Evolutionary conservation across 2,113 vertebrate species (phyloP), one percentile per base, ranked within the genome.

Genomic region (human): DNA sequence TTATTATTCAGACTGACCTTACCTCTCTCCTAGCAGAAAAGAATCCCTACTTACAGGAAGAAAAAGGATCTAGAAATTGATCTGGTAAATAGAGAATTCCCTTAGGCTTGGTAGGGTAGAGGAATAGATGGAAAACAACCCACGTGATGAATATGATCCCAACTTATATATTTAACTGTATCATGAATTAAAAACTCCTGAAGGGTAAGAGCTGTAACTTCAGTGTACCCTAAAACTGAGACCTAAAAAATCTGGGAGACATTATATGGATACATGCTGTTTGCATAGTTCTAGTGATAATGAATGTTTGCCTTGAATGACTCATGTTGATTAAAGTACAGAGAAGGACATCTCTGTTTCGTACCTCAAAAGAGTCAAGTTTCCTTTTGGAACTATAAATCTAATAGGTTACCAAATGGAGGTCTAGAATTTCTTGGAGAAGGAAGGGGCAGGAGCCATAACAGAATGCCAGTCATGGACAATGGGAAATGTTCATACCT

Each of bases 281-380:
- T 78, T 92, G 35, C 27, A 40, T 40, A n/a, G 16, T 78, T 89
- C 66, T 52, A 68, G 27, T 89, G 30, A 93, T 66, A 85, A 35
- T 76, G 79, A 88, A 70, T 66, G 30, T 75, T 93, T 90, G 9
- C 84, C 72, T 89, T 59, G 50, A 94, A 92, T 90, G 90, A 81
- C 22, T 93, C 81, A 50, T 43, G 14, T 43, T 25, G 79, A 89
- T 91, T 89, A 89, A 96, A 94, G 43, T 70, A 75, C 40, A 66
- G 38, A 70, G 72, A 72, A 70, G 52, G 61, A 57, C 38, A 59
- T 92, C 59, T 78, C 73, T 92, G 30, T 43, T 89, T 48, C 57
- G 3, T 89, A n/a, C 57, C 76, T 94, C 50, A 78, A 45, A 76
- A 94, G 35, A 90, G 40, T n/a, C 35, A n/a, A 89, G 11, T 84